Percentiles rank a stretch among this genome's conserved stretches.
phyloP scores from a whole-genome alignment of 2,888 invertebrate genomes.

The Gryllus longicercus region DNA sequence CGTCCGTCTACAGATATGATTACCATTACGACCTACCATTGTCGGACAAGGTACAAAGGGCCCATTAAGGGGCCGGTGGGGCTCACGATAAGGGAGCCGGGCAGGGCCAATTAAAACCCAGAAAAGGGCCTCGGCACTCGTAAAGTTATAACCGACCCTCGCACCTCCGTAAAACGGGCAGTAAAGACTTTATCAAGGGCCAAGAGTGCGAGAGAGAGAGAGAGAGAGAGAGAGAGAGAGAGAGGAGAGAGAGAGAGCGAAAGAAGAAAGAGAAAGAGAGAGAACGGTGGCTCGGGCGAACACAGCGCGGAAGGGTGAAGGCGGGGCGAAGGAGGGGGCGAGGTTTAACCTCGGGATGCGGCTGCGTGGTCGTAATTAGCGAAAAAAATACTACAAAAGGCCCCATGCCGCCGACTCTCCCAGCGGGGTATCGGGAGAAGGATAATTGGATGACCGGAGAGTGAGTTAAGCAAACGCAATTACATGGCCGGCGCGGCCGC shows the following conservation, averaged over 20 bases:
- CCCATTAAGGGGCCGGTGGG: not conserved
- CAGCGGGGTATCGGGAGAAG: constrained; percentile 4
- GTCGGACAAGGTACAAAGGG: constrained; percentile 17
- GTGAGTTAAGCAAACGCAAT: constrained; percentile 6
- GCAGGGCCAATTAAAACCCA: constrained; percentile 7
- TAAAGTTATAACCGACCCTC: constrained; percentile 17
- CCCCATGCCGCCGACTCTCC: not conserved
- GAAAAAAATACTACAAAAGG: not conserved
- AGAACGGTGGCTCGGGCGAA: not conserved
- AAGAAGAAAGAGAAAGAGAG: too few relatives aligned
- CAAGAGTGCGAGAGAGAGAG: too few relatives aligned
- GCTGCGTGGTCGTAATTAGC: not conserved
- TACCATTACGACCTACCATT: constrained; percentile 17
- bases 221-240: too few relatives aligned
- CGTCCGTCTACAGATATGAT: constrained; percentile 17
- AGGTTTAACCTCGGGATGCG: not conserved
- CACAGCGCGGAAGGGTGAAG: not conserved
- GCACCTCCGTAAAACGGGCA: not conserved
- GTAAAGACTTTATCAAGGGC: constrained; percentile 6
- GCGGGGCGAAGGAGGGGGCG: not conserved
- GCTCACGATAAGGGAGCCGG: not conserved
- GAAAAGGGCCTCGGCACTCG: not conserved
- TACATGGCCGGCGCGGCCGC: not conserved
- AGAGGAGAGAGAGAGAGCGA: too few relatives aligned
- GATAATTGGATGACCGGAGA: constrained; percentile 6